Evolutionary conservation across 2,888 invertebrate genomes (phyloP).

Genomic region (Stratiomys singularior): DNA sequence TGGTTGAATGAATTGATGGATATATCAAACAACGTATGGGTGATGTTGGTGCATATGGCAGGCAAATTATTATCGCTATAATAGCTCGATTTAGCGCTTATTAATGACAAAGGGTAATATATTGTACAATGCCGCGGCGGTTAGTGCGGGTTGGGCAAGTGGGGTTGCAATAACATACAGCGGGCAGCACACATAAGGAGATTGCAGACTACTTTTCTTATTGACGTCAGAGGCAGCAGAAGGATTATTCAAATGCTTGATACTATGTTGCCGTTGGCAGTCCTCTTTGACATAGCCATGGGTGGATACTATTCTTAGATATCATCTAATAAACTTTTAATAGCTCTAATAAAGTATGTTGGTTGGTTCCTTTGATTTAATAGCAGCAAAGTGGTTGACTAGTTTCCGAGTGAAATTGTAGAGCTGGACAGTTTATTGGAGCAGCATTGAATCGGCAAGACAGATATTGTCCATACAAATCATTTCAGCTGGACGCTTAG

Average conservation of each 20-base stretch:
- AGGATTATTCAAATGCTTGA: no score
- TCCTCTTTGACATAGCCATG: no score
- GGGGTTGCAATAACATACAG: no score
- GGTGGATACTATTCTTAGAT: neutral
- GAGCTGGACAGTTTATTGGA: no score
- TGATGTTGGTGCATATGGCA: neutral
- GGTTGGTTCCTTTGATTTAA: neutral
- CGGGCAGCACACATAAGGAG: no score
- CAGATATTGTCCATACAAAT: no score
- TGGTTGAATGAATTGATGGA: slow-evolving; percentile 22
- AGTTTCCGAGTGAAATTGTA: neutral
- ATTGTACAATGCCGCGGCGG: neutral
- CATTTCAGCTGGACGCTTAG: no score
- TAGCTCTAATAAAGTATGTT: neutral
- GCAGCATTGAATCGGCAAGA: no score
- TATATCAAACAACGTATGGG: slow-evolving; percentile 12
- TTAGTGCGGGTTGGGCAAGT: neutral
- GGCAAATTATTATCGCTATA: slow-evolving; percentile 13
- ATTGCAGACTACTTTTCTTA: no score
- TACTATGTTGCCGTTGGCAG: no score
- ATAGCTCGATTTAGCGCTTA: slow-evolving; percentile 17
- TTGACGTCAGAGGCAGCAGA: no score
- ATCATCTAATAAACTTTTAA: neutral
- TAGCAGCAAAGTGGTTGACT: neutral
- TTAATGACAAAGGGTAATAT: neutral